Evolutionary conservation across 2,888 invertebrate genomes (phyloP), one percentile per base, ranked within the genome.

Genomic region (Hyles lineata): DNA sequence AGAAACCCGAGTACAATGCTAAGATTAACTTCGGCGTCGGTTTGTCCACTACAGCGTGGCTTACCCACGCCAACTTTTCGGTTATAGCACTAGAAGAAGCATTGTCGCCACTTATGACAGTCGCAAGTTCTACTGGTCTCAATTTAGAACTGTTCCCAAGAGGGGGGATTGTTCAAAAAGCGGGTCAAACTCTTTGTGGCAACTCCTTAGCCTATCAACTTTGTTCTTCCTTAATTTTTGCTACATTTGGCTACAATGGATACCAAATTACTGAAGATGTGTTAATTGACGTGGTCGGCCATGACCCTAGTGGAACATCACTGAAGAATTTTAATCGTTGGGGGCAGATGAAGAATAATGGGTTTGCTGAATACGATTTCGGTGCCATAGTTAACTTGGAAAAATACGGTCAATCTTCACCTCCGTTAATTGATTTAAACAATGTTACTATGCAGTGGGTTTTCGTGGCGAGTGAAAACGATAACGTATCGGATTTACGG

Each of bases 271-370:
- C 82, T 1, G 17, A 71, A 0, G 77, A 83, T 0, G 78, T 82
- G 0, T 55, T 86, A 1, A 77, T 77, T 19, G 83, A 82, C 8
- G 23, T 85, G 2, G 76, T 76, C 5, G 84, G 83, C 0, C 87
- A 86, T 69, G 23, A 76, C 8, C 86, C 85, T 5, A 73, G 79
- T 23, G 87, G 87, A 0, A 85, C 84, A 5, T 87, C 87, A 6
- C 58, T 82, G 7, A 82, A 80, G 58, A 81, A 82, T 72, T 81
- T 84, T 7, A 63, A 73, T 19, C 81, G 80, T 32, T 87, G 83
- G 82, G 87, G 87, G 0, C 82, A 85, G 72, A 76, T 84, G 4
- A 71, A 70, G 2, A 75, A 74, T 0, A 82, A 84, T 23, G 85
- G 85, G 0, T 87, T 87, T 50, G 63, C 76, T 6, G 78, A 82